Evolutionary conservation across 2,113 vertebrate species (phyloP).

Genomic region (Lipophrys pholis): DNA sequence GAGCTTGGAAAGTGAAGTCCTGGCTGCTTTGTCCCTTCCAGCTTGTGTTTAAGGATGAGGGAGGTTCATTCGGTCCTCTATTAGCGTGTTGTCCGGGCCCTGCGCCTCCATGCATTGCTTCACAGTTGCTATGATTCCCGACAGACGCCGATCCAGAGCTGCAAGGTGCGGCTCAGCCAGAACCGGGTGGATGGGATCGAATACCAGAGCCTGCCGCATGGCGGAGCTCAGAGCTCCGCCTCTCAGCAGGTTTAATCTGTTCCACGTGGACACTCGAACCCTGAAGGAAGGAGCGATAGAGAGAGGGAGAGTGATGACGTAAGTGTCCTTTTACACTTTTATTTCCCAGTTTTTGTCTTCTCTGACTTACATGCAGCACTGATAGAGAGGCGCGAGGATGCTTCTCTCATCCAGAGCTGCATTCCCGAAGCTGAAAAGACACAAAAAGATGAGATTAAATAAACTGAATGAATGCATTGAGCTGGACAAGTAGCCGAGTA

Average conservation of each 20-base stretch:
- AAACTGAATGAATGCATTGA: too few species aligned
- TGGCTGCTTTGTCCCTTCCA: neutral
- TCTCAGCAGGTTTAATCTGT: slow-evolving; percentile 92
- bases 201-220: slow-evolving; percentile 89
- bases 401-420: slow-evolving; percentile 95
- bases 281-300: slow-evolving; percentile 70
- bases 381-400: slow-evolving; percentile 97
- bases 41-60: slow-evolving; percentile 84
- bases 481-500: too few species aligned
- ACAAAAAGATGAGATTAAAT: neutral
- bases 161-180: slow-evolving; percentile 89
- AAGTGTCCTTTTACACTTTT: too few species aligned
- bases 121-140: slow-evolving; percentile 88
- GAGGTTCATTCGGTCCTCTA: slow-evolving; percentile 98
- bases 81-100: slow-evolving; percentile 90
- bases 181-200: slow-evolving; percentile 92
- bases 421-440: slow-evolving; percentile 92
- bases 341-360: neutral
- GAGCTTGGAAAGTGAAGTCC: slow-evolving; percentile 12
- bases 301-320: too few species aligned
- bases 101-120: slow-evolving; percentile 96
- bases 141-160: slow-evolving; percentile 91
- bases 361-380: slow-evolving; percentile 97
- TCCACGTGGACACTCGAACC: slow-evolving; percentile 97
- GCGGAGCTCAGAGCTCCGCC: slow-evolving; percentile 90